Conservation (phyloP, 2,888 invertebrate species). For the Therioaphis trifolii region DNA sequence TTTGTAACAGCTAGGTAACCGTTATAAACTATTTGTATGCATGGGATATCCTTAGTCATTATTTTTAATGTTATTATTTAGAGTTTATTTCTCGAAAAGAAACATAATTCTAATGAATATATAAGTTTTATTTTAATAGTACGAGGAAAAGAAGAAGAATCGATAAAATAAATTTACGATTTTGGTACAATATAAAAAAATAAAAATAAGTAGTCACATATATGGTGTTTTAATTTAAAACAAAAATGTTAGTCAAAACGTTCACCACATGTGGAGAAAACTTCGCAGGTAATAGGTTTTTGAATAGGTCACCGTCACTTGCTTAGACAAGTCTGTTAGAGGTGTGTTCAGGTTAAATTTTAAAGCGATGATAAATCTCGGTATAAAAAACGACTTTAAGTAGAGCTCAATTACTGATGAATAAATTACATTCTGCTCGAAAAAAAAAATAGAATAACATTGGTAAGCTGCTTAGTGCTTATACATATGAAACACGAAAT, state of each 20-base stretch:
- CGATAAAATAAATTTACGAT: background rate
- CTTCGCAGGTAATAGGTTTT: constrained; percentile 35
- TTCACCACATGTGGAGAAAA: background rate
- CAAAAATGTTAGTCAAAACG: constrained; percentile 23
- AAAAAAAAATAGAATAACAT: constrained; percentile 3
- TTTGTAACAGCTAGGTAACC: too few species aligned
- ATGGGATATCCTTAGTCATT: too few species aligned
- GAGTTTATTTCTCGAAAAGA: too few species aligned
- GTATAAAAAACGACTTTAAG: constrained; percentile 25
- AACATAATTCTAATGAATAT: too few species aligned
- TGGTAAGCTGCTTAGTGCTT: background rate
- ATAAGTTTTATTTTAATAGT: too few species aligned
- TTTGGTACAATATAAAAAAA: background rate
- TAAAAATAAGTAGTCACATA: background rate
- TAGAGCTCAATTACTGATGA: constrained; percentile 20
- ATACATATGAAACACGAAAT: background rate
- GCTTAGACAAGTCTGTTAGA: constrained; percentile 13
- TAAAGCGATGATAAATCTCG: constrained; percentile 48
- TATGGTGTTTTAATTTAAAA: background rate
- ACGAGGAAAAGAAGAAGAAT: background rate
- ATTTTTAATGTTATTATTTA: too few species aligned
- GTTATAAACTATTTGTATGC: too few species aligned
- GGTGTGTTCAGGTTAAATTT: constrained; percentile 50
- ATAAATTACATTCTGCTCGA: constrained; percentile 27
- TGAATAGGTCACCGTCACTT: constrained; percentile 13